Evolutionary conservation across 2,113 vertebrate genomes (phyloP), one percentile per base, ranked within the genome.

Genomic region (Ciconia maguari): DNA sequence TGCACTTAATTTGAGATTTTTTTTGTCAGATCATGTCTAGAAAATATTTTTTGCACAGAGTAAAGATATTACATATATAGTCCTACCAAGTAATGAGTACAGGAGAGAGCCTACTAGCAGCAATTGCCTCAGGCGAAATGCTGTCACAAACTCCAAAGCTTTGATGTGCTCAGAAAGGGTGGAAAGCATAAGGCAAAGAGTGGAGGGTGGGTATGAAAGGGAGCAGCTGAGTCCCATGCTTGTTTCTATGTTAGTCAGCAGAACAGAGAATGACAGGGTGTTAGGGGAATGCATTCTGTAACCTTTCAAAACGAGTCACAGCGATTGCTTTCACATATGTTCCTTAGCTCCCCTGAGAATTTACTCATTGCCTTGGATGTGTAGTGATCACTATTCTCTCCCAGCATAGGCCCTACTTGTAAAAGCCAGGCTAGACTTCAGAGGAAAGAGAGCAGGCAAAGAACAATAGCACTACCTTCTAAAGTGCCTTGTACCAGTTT

Each of bases 221-320:
- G 10, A 94, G 55, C 51, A 74, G 38, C 58, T 17, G 69, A 86
- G 64, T 88, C 60, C 29, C 76, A 34, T 0, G 0, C 71, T 83
- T 70, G 41, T 77, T 95, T 74, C 71, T 81, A 0, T 57, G 79
- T 92, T 90, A 96, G 90, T 90, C 85, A 86, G 76, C 75, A 94
- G 85, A 96, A 90, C 62, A 90, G 62, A 83, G 29, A 74, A 80
- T 71, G 85, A 66, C 83, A 75, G 64, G n/a, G 55, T 77, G 76
- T 86, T 95, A 87, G 60, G 68, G 86, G 72, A 94, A 77, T 83
- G 51, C 32, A 2, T 90, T 90, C 68, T 81, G 51, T 84, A 94
- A 93, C 90, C 83, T 95, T 95, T 96, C 90, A 92, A 92, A 95
- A 70, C 20, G 52, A 95, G 90, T 78, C 71, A 83, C 79, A 93